Percentiles rank a stretch among this genome's conserved stretches.
Evolutionary conservation across 2,113 vertebrate genomes (phyloP).

Genomic region (Brachyistius frenatus): DNA sequence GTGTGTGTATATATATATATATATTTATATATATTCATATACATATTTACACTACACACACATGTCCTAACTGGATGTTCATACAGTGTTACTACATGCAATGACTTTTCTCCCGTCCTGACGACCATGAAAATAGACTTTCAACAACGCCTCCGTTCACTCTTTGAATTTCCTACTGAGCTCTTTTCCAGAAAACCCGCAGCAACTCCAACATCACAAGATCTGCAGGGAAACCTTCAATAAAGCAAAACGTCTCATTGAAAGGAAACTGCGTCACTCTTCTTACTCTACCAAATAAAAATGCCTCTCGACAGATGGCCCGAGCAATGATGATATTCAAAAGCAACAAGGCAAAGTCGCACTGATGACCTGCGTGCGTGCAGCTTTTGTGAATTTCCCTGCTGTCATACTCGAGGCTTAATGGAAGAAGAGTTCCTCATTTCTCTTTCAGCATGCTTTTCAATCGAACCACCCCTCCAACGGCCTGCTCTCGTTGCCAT

Average conservation of each 20-base stretch:
- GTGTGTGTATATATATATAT: no score
- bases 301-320: background rate
- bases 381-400: background rate
- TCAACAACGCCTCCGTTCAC: conserved; percentile 3
- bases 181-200: background rate
- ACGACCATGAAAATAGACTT: background rate
- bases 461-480: conserved; percentile 42
- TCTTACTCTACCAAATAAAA: background rate
- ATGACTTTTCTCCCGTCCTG: background rate
- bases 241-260: background rate
- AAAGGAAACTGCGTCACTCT: conserved; percentile 36
- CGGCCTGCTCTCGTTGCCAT: background rate
- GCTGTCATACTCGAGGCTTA: background rate
- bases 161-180: background rate
- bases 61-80: no score
- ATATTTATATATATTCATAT: no score
- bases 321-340: conserved; percentile 12
- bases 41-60: no score
- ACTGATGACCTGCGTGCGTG: background rate
- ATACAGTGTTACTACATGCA: no score
- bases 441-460: conserved; percentile 48
- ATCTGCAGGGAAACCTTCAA: conserved; percentile 21
- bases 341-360: conserved; percentile 10
- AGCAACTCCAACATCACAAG: conserved; percentile 25
- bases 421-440: conserved; percentile 22